A percentile compares a stretch with the other conserved stretches of the same genome.
phyloP scores from a whole-genome alignment of 2,888 invertebrate species.

The Metopia argyrocephala region DNA sequence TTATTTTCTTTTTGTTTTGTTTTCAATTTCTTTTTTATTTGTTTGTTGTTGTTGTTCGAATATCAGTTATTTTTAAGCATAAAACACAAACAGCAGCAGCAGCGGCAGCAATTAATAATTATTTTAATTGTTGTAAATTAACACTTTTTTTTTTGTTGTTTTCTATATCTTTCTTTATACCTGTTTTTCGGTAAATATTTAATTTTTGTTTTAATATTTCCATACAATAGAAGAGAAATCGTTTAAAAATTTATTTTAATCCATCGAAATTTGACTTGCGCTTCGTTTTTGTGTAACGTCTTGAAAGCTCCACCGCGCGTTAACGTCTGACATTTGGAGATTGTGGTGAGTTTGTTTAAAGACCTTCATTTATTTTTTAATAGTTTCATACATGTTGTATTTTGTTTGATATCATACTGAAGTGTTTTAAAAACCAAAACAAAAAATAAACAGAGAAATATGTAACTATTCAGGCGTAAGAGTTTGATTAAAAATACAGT shows the following conservation, averaged over 20 bases:
- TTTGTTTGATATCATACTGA: conserved; percentile 61
- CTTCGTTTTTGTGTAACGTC: conserved; percentile 43
- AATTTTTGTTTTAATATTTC: neutral
- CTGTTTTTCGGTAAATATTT: too few relatives aligned
- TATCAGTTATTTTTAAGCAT: conserved; percentile 25
- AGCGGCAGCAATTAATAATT: neutral
- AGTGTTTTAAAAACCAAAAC: neutral
- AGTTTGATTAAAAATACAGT: neutral
- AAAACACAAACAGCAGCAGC: neutral
- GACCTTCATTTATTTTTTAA: conserved; percentile 44
- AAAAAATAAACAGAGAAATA: neutral
- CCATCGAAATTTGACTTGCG: conserved; percentile 29
- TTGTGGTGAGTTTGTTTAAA: conserved; percentile 57
- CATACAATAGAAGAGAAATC: conserved; percentile 29
- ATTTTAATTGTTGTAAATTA: conserved; percentile 43
- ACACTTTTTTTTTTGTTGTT: conserved; percentile 42
- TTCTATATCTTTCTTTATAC: too few relatives aligned
- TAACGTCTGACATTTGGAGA: conserved; percentile 59
- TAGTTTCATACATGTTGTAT: conserved; percentile 63
- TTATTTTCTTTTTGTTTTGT: conserved; percentile 18
- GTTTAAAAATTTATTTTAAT: conserved; percentile 27
- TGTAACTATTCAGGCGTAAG: neutral
- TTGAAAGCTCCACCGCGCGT: conserved; percentile 63
- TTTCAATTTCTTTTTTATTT: conserved; percentile 18
- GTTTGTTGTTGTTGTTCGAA: conserved; percentile 9